These are phyloP conservation scores for Marcusenius ussheri DNA, from an alignment of 2,113 vertebrate species.

Conservation along the genomic window DNA sequence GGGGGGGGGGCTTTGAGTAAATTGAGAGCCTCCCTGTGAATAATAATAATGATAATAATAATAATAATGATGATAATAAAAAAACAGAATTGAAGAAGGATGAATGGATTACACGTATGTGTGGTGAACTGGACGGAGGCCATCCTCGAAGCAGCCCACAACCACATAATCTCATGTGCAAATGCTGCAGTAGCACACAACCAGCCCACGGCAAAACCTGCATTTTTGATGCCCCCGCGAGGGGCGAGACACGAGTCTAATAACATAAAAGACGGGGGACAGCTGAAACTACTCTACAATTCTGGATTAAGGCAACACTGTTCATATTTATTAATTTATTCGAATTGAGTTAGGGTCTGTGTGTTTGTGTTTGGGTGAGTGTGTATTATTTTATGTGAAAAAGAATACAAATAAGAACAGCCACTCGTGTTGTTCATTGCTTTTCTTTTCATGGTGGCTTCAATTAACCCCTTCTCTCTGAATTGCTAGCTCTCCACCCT, in stretches of 20 bases:
- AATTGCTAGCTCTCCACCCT: neutral
- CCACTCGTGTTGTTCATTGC: neutral
- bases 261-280: slow-evolving; percentile 11
- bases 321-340: slow-evolving; percentile 37
- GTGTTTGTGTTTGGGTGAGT: slow-evolving; percentile 8
- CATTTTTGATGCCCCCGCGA: slow-evolving; percentile 47
- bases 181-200: slow-evolving; percentile 30
- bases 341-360: slow-evolving; percentile 6
- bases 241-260: slow-evolving; percentile 32
- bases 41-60: neutral
- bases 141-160: slow-evolving; percentile 9
- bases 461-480: neutral
- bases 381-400: neutral
- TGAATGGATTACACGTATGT: neutral
- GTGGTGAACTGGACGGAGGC: neutral
- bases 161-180: slow-evolving; percentile 33
- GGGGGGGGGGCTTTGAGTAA: neutral
- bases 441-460: neutral
- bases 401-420: neutral
- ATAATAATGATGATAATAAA: no score
- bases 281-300: neutral
- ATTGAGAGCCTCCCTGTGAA: neutral
- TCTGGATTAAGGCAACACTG: slow-evolving; percentile 12
- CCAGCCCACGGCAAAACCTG: slow-evolving; percentile 44
- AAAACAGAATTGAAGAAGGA: neutral